Conservation (phyloP, 1,140 invertebrate species). For the Bombus sylvicola region DNA sequence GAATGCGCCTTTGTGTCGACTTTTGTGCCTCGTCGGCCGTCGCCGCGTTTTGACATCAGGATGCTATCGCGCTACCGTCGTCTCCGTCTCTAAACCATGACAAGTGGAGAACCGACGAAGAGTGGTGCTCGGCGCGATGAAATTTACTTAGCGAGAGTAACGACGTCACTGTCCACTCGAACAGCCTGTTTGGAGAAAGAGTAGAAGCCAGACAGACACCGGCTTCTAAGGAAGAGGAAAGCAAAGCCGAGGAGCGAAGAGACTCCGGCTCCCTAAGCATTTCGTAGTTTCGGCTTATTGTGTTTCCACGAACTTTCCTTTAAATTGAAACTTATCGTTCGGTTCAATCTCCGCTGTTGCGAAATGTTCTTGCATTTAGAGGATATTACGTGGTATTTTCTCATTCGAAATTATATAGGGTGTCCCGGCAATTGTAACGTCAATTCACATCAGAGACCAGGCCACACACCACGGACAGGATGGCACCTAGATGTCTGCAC, state of each 20-base stretch:
- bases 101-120: slow-evolving; percentile 40
- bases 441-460: too few relatives aligned
- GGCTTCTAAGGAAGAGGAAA: slow-evolving; percentile 4
- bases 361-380: too few relatives aligned
- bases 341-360: too few relatives aligned
- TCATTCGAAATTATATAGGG: too few relatives aligned
- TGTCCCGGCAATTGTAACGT: too few relatives aligned
- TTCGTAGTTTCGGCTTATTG: neutral
- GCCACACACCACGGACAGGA: too few relatives aligned
- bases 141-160: slow-evolving; percentile 68
- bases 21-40: slow-evolving; percentile 23
- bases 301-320: too few relatives aligned
- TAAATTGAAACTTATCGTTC: too few relatives aligned
- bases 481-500: too few relatives aligned
- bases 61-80: slow-evolving; percentile 46
- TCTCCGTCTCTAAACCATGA: slow-evolving; percentile 49
- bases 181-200: slow-evolving; percentile 31
- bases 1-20: slow-evolving; percentile 53
- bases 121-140: slow-evolving; percentile 55
- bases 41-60: slow-evolving; percentile 56
- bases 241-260: neutral
- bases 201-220: neutral
- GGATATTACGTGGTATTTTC: too few relatives aligned
- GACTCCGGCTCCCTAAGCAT: neutral
- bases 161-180: slow-evolving; percentile 64